A percentile compares a stretch with the other conserved stretches of the same genome.
phyloP scores from a whole-genome alignment of 2,113 vertebrate genomes.

The Cinclus cinclus region DNA sequence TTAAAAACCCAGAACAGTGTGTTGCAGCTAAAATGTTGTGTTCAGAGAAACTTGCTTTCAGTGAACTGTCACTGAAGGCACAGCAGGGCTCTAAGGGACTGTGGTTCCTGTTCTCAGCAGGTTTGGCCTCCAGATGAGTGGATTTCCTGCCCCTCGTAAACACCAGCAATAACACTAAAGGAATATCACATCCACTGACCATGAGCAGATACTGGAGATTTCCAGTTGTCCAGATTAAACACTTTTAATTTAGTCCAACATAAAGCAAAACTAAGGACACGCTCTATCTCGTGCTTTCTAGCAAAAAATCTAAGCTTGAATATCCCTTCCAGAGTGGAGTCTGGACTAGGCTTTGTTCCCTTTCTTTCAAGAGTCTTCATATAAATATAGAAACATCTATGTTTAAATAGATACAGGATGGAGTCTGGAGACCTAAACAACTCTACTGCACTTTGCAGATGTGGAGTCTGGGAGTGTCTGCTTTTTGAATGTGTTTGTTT shows the following conservation, averaged over 20 bases:
- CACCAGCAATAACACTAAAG: not conserved
- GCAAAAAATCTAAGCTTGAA: not conserved
- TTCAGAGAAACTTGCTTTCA: not conserved
- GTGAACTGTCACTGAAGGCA: not conserved
- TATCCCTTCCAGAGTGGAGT: not conserved
- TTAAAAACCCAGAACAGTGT: not conserved
- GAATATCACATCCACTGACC: not conserved
- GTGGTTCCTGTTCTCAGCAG: not conserved
- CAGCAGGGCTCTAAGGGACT: not conserved
- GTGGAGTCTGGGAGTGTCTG: constrained; percentile 19
- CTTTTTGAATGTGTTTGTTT: constrained; percentile 36
- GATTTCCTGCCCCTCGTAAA: not conserved
- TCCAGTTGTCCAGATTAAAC: not conserved
- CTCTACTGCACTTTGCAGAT: not conserved
- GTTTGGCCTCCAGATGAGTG: not conserved
- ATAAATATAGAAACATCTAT: not conserved
- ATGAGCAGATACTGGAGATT: not conserved
- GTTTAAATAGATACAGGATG: constrained; percentile 42
- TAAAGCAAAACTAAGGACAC: not conserved
- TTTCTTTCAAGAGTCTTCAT: not conserved
- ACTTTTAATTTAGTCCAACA: not conserved
- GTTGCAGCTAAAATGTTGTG: not conserved
- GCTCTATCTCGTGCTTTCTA: not conserved
- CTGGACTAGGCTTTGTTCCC: not conserved
- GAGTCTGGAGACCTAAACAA: not conserved